Base-by-base conservation (phyloP, 2,888 invertebrate species). In the Dryobotodes eremita region DNA sequence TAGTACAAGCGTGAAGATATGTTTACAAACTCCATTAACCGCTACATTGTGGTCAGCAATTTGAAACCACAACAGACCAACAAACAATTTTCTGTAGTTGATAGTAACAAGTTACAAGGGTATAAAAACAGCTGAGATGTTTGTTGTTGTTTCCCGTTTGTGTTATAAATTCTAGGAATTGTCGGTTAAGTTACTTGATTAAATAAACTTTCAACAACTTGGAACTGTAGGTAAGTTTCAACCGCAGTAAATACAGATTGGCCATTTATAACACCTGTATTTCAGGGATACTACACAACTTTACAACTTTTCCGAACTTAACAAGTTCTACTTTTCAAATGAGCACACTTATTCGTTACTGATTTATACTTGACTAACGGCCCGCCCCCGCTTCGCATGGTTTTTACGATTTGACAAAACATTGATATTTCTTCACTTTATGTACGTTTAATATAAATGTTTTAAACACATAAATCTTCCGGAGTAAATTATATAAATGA, bases 131-230 rank as follows among this genome's bases (percentile, higher is more conserved):
- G 31, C 13, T 57, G 57, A 36, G 15, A 50, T 36, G 15, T 48
- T n/a, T 46, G 42, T 71, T 42, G n/a, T 70, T 26, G 11, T 26
- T 48, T 69, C 36, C 26, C 46, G 15, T 68, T 79, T 68, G 57
- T 68, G 57, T 46, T 23, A 36, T 83, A 31, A 68, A 50, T 68
- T 36, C 31, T 59, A 50, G n/a, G 20, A 64, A n/a, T 57, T 23
- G 31, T 53, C 31, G 80, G 36, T 36, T 23, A 83, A 77, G 64
- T 77, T 83, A 53, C 64, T 53, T 64, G 50, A 77, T 77, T 70
- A 64, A 83, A 80, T 83, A 70, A 83, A 77, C 36, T 70, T 77
- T 64, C 15, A 7, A 4, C 20, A 57, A 75, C 8, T 69, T 46
- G 4, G 8, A 72, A 69, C 69, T 31, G 26, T 75, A 2, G 31